These are phyloP conservation scores for Scophthalmus maximus DNA, from an alignment of 2,113 vertebrate genomes.

Conservation along the genomic window DNA sequence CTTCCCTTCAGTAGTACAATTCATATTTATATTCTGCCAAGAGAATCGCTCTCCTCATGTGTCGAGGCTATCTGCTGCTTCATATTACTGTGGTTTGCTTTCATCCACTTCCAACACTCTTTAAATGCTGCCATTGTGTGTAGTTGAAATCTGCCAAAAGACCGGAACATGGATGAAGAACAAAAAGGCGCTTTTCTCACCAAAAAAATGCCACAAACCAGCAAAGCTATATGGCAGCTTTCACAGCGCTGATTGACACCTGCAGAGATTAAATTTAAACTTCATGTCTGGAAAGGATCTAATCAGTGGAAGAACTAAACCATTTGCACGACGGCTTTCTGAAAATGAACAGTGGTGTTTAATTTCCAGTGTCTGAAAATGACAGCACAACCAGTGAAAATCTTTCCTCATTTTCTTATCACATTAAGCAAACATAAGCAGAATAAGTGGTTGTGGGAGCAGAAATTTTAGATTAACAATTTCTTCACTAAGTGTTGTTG, in stretches of 20 bases:
- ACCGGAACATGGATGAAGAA: constrained; percentile 69
- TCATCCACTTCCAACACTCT: constrained; percentile 88
- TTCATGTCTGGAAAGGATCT: constrained; percentile 40
- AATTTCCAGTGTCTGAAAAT: constrained; percentile 10
- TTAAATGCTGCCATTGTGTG: constrained; percentile 88
- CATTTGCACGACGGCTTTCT: constrained; percentile 15
- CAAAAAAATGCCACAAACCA: constrained; percentile 35
- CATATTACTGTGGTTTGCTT: constrained; percentile 88
- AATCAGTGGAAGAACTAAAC: constrained; percentile 41
- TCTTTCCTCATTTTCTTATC: neutral
- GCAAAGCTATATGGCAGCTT: constrained; percentile 23
- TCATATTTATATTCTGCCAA: constrained; percentile 88
- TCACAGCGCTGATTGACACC: constrained; percentile 66
- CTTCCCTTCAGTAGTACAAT: constrained; percentile 83
- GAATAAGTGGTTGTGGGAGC: too few species aligned
- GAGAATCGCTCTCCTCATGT: constrained; percentile 89
- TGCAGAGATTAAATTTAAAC: constrained; percentile 59
- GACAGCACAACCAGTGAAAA: neutral
- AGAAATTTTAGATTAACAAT: too few species aligned
- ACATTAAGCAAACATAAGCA: too few species aligned
- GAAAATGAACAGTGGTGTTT: constrained; percentile 19
- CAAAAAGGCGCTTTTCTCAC: constrained; percentile 66
- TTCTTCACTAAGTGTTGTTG: too few species aligned
- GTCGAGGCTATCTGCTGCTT: constrained; percentile 88
- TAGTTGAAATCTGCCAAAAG: constrained; percentile 82